phyloP scores from a whole-genome alignment of 2,888 invertebrate genomes.

The Apotomis capreana region DNA sequence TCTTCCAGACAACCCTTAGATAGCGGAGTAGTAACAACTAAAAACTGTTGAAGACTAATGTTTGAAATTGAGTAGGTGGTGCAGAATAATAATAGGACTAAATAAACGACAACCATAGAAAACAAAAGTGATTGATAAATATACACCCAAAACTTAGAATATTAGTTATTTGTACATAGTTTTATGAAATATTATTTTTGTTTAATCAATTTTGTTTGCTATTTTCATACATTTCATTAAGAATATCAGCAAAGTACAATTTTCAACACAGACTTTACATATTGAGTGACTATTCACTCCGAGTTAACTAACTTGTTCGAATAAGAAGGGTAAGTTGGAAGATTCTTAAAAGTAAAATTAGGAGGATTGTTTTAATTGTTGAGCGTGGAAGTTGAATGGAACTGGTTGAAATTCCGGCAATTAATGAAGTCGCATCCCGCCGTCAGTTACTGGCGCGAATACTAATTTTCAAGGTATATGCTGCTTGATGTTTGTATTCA shows the following conservation, averaged over 20 bases:
- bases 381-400: conserved; percentile 59
- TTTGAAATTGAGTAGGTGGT: no score
- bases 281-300: conserved; percentile 17
- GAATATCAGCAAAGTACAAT: not conserved
- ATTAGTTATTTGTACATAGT: no score
- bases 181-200: no score
- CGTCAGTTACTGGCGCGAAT: conserved; percentile 59
- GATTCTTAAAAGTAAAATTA: conserved; percentile 58
- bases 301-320: conserved; percentile 25
- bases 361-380: conserved; percentile 64
- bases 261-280: conserved; percentile 2
- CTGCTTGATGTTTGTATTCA: not conserved
- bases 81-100: no score
- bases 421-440: conserved; percentile 68
- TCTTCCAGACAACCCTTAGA: no score
- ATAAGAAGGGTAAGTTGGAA: conserved; percentile 44
- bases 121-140: no score
- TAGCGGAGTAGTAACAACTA: no score
- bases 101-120: no score
- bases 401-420: conserved; percentile 67
- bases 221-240: not conserved
- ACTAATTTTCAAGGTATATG: conserved; percentile 61
- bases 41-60: no score
- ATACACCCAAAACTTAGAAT: no score
- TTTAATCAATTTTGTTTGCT: not conserved